These are phyloP conservation scores for Sebastes umbrosus DNA, from an alignment of 2,797 vertebrate genomes.

Conservation along the genomic window DNA sequence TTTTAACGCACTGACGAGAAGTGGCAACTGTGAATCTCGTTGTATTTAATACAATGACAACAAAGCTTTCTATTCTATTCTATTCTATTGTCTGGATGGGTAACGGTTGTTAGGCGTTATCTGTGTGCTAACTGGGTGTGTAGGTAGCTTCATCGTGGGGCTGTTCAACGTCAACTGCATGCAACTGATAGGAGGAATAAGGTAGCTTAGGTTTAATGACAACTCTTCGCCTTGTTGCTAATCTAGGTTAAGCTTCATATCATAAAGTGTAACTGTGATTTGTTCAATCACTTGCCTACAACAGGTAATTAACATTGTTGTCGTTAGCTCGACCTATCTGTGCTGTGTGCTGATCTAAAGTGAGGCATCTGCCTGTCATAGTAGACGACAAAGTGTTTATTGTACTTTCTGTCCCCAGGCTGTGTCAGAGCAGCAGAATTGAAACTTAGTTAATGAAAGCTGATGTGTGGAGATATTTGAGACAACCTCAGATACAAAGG, in stretches of 20 bases:
- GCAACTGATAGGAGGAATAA: neutral
- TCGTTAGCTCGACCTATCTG: neutral
- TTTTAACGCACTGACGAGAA: too few species aligned
- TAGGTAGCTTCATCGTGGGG: constrained; percentile 7
- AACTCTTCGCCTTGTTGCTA: neutral
- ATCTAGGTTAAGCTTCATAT: neutral
- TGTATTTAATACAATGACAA: too few species aligned
- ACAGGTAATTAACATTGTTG: neutral
- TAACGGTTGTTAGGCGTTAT: constrained; percentile 32
- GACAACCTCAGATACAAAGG: neutral
- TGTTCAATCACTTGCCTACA: neutral
- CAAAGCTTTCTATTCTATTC: too few species aligned
- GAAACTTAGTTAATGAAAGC: neutral
- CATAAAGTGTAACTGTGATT: neutral
- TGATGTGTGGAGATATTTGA: neutral
- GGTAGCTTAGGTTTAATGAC: neutral
- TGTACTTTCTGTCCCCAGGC: neutral
- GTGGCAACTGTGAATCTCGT: too few species aligned
- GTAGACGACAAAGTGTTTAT: neutral
- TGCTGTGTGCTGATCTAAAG: neutral
- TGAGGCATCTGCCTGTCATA: neutral
- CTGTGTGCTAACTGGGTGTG: constrained; percentile 43
- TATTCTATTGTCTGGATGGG: neutral
- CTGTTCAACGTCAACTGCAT: constrained; percentile 27
- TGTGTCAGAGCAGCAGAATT: neutral